These are phyloP conservation scores for Ypsolopha sequella DNA, from an alignment of 2,888 invertebrate genomes.

Conservation along the genomic window DNA sequence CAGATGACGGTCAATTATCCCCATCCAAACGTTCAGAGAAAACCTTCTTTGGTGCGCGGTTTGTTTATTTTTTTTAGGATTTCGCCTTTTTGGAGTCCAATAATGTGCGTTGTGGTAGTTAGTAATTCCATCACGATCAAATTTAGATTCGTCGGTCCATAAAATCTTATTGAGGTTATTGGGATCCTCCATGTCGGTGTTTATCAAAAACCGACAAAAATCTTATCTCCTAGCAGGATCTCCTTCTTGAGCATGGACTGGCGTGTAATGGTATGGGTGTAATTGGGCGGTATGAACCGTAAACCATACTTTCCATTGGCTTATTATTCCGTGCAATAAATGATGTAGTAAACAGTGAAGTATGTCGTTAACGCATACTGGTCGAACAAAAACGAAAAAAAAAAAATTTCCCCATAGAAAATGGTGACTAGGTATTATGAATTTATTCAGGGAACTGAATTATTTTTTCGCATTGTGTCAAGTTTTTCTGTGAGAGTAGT, in stretches of 20 bases:
- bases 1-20: not conserved
- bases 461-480: too few species aligned
- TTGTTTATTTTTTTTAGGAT: constrained; percentile 15
- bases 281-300: constrained; percentile 11
- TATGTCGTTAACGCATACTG: too few species aligned
- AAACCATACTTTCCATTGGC: constrained; percentile 17
- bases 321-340: too few species aligned
- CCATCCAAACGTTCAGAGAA: constrained; percentile 1
- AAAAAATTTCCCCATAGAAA: too few species aligned
- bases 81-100: constrained; percentile 4
- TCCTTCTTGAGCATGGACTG: constrained; percentile 3
- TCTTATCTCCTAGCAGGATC: constrained; percentile 5
- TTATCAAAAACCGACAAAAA: constrained; percentile 17
- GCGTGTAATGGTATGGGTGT: not conserved
- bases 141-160: constrained; percentile 19
- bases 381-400: too few species aligned
- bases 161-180: constrained; percentile 13
- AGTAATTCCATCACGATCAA: constrained; percentile 16
- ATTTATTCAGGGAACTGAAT: too few species aligned
- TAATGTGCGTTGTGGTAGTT: constrained; percentile 15
- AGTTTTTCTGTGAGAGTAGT: too few species aligned
- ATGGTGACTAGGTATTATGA: too few species aligned
- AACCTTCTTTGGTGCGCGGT: not conserved
- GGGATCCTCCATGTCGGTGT: constrained; percentile 17
- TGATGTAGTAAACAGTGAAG: too few species aligned